Base-by-base conservation (phyloP, 2,888 invertebrate species). In the Luperina testacea region DNA sequence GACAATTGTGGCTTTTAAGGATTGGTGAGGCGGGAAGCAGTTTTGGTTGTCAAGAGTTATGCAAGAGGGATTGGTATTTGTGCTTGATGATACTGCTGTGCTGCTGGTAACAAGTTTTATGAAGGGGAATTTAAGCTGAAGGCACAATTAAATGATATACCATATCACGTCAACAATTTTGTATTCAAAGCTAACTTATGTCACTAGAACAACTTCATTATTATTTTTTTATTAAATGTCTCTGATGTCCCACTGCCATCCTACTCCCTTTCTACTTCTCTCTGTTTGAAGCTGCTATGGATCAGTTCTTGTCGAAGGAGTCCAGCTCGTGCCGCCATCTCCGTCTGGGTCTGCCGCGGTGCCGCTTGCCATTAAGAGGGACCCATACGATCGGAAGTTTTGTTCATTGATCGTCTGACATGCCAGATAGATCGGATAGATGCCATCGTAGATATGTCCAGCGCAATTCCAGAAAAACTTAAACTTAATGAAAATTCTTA, bases 1-100 rank as follows among this genome's bases (percentile, higher is more conserved):
- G 91, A 92, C 80, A 82, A 81, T 70, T 45, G 51, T 77, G 69
- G 63, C 53, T 76, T 79, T 73, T 80, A 38, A 75, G 67, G 74
- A 82, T 71, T 72, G 45, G 4, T 80, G 71, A 24, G 17, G 11
- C 15, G 38, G 27, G 13, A 57, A 59, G 32, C 8, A 0, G 51
- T 65, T 42, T 20, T 59, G 42, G 42, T 45, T 48, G 7, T 51
- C 70, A 48, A 64, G 59, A 24, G 45, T 51, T 67, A 27, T 27
- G 42, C 17, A 63, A 77, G 42, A 70, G 15, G 9, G 27, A 42
- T 61, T 38, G 11, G 6, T 63, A 11, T 53, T 63, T 53, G 6
- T 38, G 20, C 24, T 67, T 27, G 5, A 38, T 45, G 27, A 2
- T 75, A n/a, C 17, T n/a, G 38, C 4, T 7, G 8, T 38, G 4